Percentiles rank a stretch among this genome's conserved stretches.
Evolutionary conservation across 2,888 invertebrate species (phyloP).

Genomic region (Caenorhabditis uteleia): DNA sequence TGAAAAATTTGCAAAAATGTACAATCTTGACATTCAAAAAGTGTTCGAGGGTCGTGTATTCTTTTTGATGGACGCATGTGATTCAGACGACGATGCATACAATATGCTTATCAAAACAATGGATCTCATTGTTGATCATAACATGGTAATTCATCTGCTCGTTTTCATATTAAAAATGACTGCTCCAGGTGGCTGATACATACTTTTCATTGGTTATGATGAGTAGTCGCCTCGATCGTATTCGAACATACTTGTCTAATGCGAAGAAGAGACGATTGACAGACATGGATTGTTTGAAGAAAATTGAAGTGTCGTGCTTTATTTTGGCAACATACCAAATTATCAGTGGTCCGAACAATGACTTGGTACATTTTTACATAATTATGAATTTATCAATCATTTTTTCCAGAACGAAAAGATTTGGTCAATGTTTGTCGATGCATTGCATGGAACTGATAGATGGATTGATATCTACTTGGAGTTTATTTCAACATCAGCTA

Average conservation of each 20-base stretch:
- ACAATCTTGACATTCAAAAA: conserved; percentile 41
- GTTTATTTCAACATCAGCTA: background rate
- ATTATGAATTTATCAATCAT: too few relatives aligned
- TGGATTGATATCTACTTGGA: conserved; percentile 32
- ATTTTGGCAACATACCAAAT: conserved; percentile 43
- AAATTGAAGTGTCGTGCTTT: conserved; percentile 26
- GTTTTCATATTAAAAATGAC: too few relatives aligned
- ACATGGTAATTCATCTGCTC: too few relatives aligned
- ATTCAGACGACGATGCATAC: conserved; percentile 31
- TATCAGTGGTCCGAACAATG: conserved; percentile 21
- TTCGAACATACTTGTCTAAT: conserved; percentile 31
- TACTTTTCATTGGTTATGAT: conserved; percentile 28
- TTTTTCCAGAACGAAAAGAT: conserved; percentile 2
- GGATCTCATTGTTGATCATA: conserved; percentile 39
- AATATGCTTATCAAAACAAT: conserved; percentile 31
- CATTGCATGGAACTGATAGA: conserved; percentile 26
- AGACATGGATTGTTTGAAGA: conserved; percentile 31
- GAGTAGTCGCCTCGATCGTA: conserved; percentile 38
- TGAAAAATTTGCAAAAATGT: conserved; percentile 44
- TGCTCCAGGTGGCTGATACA: conserved; percentile 37
- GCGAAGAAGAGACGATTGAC: conserved; percentile 35
- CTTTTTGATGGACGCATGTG: conserved; percentile 23
- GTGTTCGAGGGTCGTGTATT: conserved; percentile 29
- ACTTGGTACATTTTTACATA: too few relatives aligned
- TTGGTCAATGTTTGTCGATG: conserved; percentile 44